Percentiles rank a stretch among this genome's conserved stretches.
Evolutionary conservation across 2,888 invertebrate species (phyloP).

Genomic region (Rhingia rostrata): DNA sequence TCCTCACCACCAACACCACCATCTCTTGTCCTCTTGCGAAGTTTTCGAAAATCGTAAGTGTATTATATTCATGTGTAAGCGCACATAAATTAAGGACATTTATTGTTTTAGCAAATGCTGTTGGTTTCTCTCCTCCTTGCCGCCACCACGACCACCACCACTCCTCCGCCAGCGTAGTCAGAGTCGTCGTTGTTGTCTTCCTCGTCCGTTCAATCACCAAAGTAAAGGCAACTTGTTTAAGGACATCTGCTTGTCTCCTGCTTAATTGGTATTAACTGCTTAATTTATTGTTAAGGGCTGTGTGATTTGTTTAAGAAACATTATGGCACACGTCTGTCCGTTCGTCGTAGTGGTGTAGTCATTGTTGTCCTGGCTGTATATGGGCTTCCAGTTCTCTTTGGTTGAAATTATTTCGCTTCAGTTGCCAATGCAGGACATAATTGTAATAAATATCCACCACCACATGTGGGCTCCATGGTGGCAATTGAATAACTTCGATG

Average conservation of each 20-base stretch:
- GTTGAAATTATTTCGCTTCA: constrained; percentile 66
- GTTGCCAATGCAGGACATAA: constrained; percentile 74
- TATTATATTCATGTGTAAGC: constrained; percentile 75
- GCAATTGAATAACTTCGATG: constrained; percentile 68
- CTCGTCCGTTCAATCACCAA: constrained; percentile 63
- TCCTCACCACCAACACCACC: background rate
- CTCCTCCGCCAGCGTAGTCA: background rate
- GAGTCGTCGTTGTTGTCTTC: background rate
- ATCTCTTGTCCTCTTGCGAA: constrained; percentile 51
- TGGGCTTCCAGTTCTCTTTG: constrained; percentile 7
- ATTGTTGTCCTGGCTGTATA: background rate
- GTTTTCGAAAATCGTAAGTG: constrained; percentile 74
- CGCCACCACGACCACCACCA: background rate
- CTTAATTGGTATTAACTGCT: constrained; percentile 82
- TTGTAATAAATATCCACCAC: constrained; percentile 72
- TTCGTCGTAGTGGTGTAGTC: background rate
- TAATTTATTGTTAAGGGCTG: constrained; percentile 81
- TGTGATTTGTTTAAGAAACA: constrained; percentile 82
- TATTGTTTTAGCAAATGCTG: constrained; percentile 76
- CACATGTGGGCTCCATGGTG: constrained; percentile 62
- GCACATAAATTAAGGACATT: constrained; percentile 78
- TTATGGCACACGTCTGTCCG: constrained; percentile 76
- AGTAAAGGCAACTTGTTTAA: constrained; percentile 77
- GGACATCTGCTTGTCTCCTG: constrained; percentile 80
- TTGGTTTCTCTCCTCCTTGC: constrained; percentile 58